Evolutionary conservation across 2,888 invertebrate species (phyloP).

Genomic region (Sisyra nigra): DNA sequence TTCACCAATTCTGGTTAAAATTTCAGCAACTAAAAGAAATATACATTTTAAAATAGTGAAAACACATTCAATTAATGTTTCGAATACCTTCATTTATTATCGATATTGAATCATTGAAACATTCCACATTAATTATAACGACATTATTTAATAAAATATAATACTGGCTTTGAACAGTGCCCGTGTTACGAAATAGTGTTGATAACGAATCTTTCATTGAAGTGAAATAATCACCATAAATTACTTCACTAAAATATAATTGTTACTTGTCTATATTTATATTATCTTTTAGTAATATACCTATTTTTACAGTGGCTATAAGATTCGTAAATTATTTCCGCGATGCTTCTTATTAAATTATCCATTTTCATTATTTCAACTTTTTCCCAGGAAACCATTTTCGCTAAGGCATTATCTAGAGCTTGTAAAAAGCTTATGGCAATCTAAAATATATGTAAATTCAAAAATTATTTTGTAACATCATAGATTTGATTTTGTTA

Average conservation of each 20-base stretch:
- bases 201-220: constrained; percentile 26
- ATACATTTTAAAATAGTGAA: neutral
- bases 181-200: constrained; percentile 28
- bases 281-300: no score
- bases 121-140: constrained; percentile 27
- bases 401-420: constrained; percentile 12
- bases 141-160: constrained; percentile 28
- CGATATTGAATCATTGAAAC: constrained; percentile 19
- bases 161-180: constrained; percentile 29
- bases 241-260: constrained; percentile 26
- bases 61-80: neutral
- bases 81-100: neutral
- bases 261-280: constrained; percentile 3
- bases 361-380: constrained; percentile 9
- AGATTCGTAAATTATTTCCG: constrained; percentile 26
- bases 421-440: constrained; percentile 13
- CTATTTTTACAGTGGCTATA: constrained; percentile 35
- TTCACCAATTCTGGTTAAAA: constrained; percentile 31
- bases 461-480: neutral
- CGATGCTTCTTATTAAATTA: constrained; percentile 18
- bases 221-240: constrained; percentile 25
- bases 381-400: constrained; percentile 10
- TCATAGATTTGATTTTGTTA: neutral
- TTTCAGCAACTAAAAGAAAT: constrained; percentile 27
- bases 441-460: constrained; percentile 12